Evolutionary conservation across 2,888 invertebrate species (phyloP).

Genomic region (Xanthorhoe designata): DNA sequence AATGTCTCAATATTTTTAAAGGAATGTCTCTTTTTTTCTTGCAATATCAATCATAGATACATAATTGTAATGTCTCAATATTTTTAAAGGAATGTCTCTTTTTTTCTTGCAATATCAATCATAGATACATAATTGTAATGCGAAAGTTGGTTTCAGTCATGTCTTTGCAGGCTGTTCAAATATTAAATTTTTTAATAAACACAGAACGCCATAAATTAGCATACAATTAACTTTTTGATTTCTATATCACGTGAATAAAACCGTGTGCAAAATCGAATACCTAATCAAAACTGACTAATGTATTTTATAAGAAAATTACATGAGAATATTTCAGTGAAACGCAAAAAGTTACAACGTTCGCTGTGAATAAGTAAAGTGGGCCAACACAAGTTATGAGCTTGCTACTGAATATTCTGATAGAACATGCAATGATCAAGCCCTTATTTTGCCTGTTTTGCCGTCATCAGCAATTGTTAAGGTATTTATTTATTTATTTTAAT

Average conservation of each 20-base stretch:
- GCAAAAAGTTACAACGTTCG: constrained; percentile 7
- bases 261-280: not conserved
- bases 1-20: too few species aligned
- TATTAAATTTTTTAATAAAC: not conserved
- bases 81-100: too few species aligned
- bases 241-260: not conserved
- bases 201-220: too few species aligned
- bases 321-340: not conserved
- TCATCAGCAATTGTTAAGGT: too few species aligned
- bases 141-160: not conserved
- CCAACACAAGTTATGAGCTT: constrained; percentile 4
- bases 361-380: constrained; percentile 6
- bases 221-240: too few species aligned
- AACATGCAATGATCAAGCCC: constrained; percentile 6
- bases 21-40: too few species aligned
- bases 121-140: not conserved
- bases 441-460: not conserved
- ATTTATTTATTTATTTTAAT: too few species aligned
- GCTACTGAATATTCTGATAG: constrained; percentile 9
- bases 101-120: too few species aligned
- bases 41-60: too few species aligned
- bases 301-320: not conserved
- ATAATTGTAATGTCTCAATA: not conserved
- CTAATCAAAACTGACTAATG: not conserved
- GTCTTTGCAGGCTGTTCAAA: not conserved